phyloP scores from a whole-genome alignment of 2,113 vertebrate genomes.

The Peromyscus leucopus region DNA sequence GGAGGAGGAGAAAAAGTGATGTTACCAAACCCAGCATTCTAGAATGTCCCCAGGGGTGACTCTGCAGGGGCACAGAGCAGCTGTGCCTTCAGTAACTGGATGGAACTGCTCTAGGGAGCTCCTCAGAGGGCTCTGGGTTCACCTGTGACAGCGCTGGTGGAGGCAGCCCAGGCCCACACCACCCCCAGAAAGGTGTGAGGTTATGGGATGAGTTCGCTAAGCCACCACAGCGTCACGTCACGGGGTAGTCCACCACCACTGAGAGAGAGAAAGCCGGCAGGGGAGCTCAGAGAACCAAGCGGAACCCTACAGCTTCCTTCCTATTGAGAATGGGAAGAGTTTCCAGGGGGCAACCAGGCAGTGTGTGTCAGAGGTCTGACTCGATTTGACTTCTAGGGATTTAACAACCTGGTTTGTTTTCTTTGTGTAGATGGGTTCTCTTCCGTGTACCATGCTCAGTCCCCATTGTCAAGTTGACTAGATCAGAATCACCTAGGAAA shows the following conservation, averaged over 20 bases:
- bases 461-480: neutral
- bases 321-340: neutral
- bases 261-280: neutral
- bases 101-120: neutral
- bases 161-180: no score
- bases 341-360: neutral
- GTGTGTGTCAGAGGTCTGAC: neutral
- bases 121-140: fast-evolving
- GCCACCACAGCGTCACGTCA: no score
- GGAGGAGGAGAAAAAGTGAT: neutral
- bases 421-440: neutral
- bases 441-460: neutral
- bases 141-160: fast-evolving
- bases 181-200: neutral
- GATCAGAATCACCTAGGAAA: neutral
- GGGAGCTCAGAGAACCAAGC: neutral
- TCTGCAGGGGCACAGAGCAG: neutral
- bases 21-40: neutral
- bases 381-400: conserved; percentile 16
- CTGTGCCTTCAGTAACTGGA: neutral
- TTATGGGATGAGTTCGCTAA: neutral
- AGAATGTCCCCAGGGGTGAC: neutral
- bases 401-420: conserved; percentile 29
- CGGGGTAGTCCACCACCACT: fast-evolving
- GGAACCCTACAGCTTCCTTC: neutral